Evolutionary conservation across 1,140 invertebrate species (phyloP).

Genomic region (Muscidifurax raptorellus): DNA sequence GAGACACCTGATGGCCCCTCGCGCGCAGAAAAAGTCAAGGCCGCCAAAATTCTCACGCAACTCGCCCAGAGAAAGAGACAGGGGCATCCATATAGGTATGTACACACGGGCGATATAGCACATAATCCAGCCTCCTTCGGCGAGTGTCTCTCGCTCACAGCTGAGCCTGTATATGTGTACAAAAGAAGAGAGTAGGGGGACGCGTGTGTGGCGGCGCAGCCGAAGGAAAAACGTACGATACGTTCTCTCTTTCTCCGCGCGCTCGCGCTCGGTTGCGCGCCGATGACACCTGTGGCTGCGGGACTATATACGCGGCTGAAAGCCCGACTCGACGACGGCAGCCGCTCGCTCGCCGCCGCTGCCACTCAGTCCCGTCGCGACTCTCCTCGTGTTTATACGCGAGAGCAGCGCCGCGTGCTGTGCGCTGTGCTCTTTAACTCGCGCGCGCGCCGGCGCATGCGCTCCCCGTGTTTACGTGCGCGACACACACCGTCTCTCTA

Average conservation of each 20-base stretch:
- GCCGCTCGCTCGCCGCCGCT: slow-evolving; percentile 15
- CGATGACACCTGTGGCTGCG: slow-evolving; percentile 73
- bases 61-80: not conserved
- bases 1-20: too few relatives aligned
- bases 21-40: not conserved
- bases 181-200: too few relatives aligned
- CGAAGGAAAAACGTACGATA: not conserved
- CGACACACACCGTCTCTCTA: not conserved
- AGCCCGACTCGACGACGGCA: not conserved
- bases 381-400: slow-evolving; percentile 67
- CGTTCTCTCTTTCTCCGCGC: slow-evolving; percentile 31
- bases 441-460: slow-evolving; percentile 47
- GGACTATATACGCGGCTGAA: not conserved
- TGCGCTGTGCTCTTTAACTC: slow-evolving; percentile 50
- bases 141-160: not conserved
- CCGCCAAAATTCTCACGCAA: not conserved
- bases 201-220: not conserved
- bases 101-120: not conserved
- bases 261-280: slow-evolving; percentile 54
- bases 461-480: not conserved
- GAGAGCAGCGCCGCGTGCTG: slow-evolving; percentile 52
- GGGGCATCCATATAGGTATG: too few relatives aligned
- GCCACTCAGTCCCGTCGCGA: slow-evolving; percentile 71
- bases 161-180: too few relatives aligned
- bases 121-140: too few relatives aligned